These are phyloP conservation scores for Acanthiza pusilla DNA, from an alignment of 2,797 vertebrate genomes.

Conservation along the genomic window DNA sequence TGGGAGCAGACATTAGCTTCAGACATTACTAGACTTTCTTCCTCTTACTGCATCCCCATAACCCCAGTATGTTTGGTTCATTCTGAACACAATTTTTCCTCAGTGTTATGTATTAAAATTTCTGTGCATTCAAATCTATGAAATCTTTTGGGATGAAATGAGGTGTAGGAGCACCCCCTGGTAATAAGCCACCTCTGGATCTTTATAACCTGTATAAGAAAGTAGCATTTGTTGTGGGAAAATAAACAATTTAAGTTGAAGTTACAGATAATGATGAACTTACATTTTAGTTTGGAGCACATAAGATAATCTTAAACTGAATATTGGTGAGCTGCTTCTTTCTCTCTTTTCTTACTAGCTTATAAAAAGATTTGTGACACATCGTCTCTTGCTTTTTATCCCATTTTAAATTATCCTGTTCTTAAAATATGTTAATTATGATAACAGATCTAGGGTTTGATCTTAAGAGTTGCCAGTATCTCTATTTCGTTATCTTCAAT, in stretches of 20 bases:
- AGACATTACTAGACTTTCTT: neutral
- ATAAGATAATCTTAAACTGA: neutral
- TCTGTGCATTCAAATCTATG: neutral
- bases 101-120: neutral
- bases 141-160: neutral
- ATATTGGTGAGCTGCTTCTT: neutral
- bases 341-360: neutral
- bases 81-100: neutral
- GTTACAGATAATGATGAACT: neutral
- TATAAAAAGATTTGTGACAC: conserved; percentile 33
- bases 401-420: conserved; percentile 47
- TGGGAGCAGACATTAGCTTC: neutral
- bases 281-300: neutral
- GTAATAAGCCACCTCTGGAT: neutral
- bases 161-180: neutral
- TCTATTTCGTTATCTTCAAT: neutral
- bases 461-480: conserved; percentile 46
- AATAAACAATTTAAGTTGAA: neutral
- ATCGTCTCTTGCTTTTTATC: conserved; percentile 41
- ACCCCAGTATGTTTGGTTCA: neutral
- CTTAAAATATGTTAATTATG: conserved; percentile 60
- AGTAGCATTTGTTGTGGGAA: neutral
- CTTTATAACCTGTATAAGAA: neutral
- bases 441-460: conserved; percentile 49
- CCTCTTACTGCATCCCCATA: neutral